These are phyloP conservation scores for Rhamnusium bicolor DNA, from an alignment of 2,888 invertebrate species.

Conservation along the genomic window DNA sequence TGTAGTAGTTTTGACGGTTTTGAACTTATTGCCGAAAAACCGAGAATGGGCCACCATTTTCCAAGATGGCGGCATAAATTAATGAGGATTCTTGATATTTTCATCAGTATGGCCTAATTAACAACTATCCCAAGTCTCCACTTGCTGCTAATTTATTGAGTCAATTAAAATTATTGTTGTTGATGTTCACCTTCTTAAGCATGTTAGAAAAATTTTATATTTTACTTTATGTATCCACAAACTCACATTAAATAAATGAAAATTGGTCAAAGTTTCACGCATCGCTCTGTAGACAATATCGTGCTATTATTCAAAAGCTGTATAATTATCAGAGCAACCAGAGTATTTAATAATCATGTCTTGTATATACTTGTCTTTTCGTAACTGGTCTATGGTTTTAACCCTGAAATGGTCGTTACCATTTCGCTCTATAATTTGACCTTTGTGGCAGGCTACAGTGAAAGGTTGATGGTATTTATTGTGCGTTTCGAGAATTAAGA, in stretches of 20 bases:
- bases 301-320: neutral
- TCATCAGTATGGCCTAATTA: too few relatives aligned
- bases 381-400: slow-evolving; percentile 49
- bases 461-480: slow-evolving; percentile 46
- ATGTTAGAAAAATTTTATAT: neutral
- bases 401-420: slow-evolving; percentile 68
- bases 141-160: too few relatives aligned
- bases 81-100: too few relatives aligned
- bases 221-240: neutral
- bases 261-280: neutral
- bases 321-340: slow-evolving; percentile 8
- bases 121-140: too few relatives aligned
- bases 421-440: slow-evolving; percentile 66
- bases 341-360: slow-evolving; percentile 22
- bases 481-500: slow-evolving; percentile 38
- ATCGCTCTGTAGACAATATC: neutral
- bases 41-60: too few relatives aligned
- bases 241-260: neutral
- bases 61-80: too few relatives aligned
- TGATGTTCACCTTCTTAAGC: too few relatives aligned
- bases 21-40: too few relatives aligned
- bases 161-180: too few relatives aligned
- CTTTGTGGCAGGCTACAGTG: slow-evolving; percentile 58
- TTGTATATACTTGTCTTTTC: slow-evolving; percentile 26
- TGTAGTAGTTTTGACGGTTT: too few relatives aligned